Evolutionary conservation across 2,113 vertebrate genomes (phyloP).

Genomic region (Hyperopisus bebe): DNA sequence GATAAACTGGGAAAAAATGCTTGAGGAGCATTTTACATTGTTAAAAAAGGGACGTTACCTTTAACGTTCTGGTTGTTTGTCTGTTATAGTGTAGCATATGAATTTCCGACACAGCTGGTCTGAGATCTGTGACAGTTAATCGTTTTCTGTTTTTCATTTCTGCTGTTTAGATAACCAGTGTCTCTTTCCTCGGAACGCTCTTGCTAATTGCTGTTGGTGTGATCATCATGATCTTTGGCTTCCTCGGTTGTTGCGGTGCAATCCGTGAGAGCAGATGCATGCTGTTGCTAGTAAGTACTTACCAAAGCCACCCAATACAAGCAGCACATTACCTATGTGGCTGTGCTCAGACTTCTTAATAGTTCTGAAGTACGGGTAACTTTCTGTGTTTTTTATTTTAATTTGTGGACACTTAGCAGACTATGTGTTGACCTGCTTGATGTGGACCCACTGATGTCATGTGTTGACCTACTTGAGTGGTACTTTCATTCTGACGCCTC

Average conservation of each 20-base stretch:
- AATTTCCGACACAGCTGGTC: neutral
- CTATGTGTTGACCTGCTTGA: neutral
- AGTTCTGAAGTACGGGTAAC: neutral
- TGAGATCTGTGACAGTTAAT: neutral
- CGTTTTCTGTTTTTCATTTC: neutral
- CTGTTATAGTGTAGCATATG: neutral
- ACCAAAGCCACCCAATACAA: neutral
- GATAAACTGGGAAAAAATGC: neutral
- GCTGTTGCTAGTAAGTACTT: conserved; percentile 68
- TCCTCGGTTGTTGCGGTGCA: conserved; percentile 82
- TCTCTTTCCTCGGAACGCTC: conserved; percentile 39
- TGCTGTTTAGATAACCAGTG: conserved; percentile 34
- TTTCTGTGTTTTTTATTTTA: neutral
- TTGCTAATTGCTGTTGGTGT: conserved; percentile 56
- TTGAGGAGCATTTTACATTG: neutral
- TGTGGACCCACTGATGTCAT: neutral
- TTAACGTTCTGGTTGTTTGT: neutral
- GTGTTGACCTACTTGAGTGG: neutral
- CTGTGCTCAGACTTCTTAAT: neutral
- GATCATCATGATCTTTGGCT: conserved; percentile 77
- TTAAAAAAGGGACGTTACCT: neutral
- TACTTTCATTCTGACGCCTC: neutral
- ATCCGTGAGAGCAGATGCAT: conserved; percentile 74
- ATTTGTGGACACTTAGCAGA: neutral
- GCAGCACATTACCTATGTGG: neutral